Evolutionary conservation across 2,888 invertebrate genomes (phyloP).

Genomic region (Cylindroiulus punctatus): DNA sequence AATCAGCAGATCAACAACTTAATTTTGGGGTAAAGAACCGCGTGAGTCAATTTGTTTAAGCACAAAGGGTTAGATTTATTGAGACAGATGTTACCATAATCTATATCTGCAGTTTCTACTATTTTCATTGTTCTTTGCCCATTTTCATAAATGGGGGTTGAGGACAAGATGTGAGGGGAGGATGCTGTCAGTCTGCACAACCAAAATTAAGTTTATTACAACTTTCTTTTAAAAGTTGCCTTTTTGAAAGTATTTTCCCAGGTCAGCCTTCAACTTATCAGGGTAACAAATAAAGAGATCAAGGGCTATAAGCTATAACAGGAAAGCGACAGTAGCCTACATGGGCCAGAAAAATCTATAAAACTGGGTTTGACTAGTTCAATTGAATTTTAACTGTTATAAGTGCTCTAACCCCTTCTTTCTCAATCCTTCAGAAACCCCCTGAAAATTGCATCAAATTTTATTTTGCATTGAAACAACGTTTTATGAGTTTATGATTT

Average conservation of each 20-base stretch:
- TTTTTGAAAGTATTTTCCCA: too few species aligned
- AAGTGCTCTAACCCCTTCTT: neutral
- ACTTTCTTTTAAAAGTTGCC: too few species aligned
- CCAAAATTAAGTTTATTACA: too few species aligned
- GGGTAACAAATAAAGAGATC: neutral
- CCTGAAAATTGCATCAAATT: neutral
- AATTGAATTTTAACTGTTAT: neutral
- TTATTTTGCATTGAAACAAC: neutral
- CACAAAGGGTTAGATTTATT: neutral
- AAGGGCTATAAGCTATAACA: neutral
- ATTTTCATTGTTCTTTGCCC: neutral
- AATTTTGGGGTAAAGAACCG: constrained; percentile 25
- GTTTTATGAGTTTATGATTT: too few species aligned
- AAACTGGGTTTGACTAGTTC: too few species aligned
- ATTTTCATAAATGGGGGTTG: too few species aligned
- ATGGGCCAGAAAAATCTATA: too few species aligned
- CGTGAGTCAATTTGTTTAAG: neutral
- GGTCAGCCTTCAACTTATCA: neutral
- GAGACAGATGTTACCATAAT: neutral
- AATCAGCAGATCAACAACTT: neutral
- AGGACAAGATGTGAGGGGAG: neutral
- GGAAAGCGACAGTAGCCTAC: neutral
- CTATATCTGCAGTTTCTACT: neutral
- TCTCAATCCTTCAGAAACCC: too few species aligned
- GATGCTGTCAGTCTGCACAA: neutral